These are phyloP conservation scores for Mimas tiliae DNA, from an alignment of 2,888 invertebrate genomes.

Conservation along the genomic window DNA sequence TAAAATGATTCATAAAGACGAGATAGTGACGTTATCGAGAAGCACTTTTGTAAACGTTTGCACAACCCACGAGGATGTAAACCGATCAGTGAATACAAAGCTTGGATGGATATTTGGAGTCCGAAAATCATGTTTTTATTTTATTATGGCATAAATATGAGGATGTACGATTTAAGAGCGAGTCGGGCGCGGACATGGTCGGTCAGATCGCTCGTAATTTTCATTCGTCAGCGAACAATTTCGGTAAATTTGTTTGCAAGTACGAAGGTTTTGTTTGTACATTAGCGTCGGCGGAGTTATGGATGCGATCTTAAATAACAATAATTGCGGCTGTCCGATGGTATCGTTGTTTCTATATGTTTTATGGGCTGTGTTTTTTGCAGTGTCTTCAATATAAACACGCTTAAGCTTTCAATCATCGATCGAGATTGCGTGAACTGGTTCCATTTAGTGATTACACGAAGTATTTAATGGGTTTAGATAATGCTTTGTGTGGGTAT, in stretches of 20 bases:
- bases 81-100: conserved; percentile 19
- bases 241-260: conserved; percentile 81
- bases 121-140: conserved; percentile 66
- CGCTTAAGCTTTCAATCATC: conserved; percentile 36
- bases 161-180: conserved; percentile 32
- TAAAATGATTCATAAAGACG: neutral
- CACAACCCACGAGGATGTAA: conserved; percentile 2
- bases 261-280: conserved; percentile 68
- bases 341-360: conserved; percentile 39
- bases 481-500: conserved; percentile 27
- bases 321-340: conserved; percentile 55
- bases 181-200: conserved; percentile 29
- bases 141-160: conserved; percentile 78
- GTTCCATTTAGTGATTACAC: conserved; percentile 31
- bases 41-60: neutral
- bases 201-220: conserved; percentile 70
- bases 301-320: conserved; percentile 70
- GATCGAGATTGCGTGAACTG: conserved; percentile 41
- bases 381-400: conserved; percentile 38
- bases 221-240: conserved; percentile 73
- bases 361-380: conserved; percentile 45
- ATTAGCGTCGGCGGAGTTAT: conserved; percentile 70
- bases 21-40: neutral
- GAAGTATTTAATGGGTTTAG: conserved; percentile 31
- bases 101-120: conserved; percentile 36